Base-by-base conservation (phyloP, 53 echinoderm and acorn worm genomes). In the Luidia sarsii region DNA sequence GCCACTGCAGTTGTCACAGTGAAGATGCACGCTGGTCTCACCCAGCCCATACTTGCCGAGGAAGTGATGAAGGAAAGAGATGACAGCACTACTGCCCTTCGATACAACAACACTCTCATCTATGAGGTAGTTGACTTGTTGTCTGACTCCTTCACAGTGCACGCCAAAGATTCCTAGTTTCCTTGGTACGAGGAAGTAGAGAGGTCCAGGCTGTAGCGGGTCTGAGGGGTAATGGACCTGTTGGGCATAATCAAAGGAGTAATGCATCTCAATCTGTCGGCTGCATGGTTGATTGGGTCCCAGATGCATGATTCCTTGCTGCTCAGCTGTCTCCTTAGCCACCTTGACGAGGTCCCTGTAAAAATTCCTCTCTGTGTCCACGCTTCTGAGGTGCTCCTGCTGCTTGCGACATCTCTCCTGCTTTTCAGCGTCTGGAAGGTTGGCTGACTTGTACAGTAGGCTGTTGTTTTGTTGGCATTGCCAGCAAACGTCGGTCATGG, bases 161-260 rank as follows among this genome's bases (percentile, higher is more conserved):
- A 91, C 46, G 0, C 88, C 92, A 81, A 85, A 91, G 15, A 88
- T 56, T 1, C 88, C 88, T 45, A 68, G 80, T 33, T 91, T 91
- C 15, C 86, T 57, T 1, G 86, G 82, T 4, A 50, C 48, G 14
- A 75, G 41, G 39, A 86, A 90, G 39, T 88, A 91, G 18, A 88
- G 57, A 3, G 85, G 88, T 18, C 88, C 88, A 2, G 88, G 85
- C 36, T 91, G 91, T 3, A 60, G 10, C 1, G 91, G 91, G 43
- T 91, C 70, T 0, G 57, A 30, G 2, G 92, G 87, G 50, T 57
- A 82, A 21, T 79, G 80, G 0, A 91, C 57, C 59, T 91, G 92
- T 43, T 87, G 87, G 1, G 92, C 82, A 60, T 67, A 88, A 49
- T 92, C 92, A 39, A 92, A 88, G 2, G 75, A 81, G 57, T 89